Evolutionary conservation across 2,888 invertebrate species (phyloP), one percentile per base, ranked within the genome.

Genomic region (Phyllotreta cruciferae): DNA sequence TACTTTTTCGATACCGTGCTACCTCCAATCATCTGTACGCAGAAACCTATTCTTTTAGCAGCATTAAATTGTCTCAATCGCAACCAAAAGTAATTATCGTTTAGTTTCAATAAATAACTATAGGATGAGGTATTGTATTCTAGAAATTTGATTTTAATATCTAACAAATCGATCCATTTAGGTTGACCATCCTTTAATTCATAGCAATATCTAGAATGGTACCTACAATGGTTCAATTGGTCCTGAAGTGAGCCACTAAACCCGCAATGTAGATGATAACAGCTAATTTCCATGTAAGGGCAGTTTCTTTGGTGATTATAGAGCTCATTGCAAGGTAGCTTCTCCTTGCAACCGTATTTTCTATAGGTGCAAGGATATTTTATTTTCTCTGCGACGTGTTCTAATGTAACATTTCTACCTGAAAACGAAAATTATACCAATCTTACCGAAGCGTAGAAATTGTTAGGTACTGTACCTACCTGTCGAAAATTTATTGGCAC

Each of bases 21-120:
- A 6, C 14, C 14, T 36, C 36, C 56, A 36, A 56, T 4, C 44
- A 56, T 44, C 36, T 56, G 44, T 1, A 56, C 44, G 13, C 13
- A 5, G 3, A 44, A 36, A 11, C 9, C 35, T 24, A 56, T 24
- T 9, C 45, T 35, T 2, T 44, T 6, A n/a, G 11, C 35, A 8
- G n/a, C 9, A 44, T 13, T 24, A 24, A 24, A 24, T 24, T 4
- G 5, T 44, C 45, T 56, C 11, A 3, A 9, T 44, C 42, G 8
- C 6, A 44, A 36, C 56, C 56, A 56, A 36, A 56, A 56, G n/a
- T 44, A 56, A 11, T 55, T 41, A n/a, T 42, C 34, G 34, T 42
- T 10, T 6, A 7, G 10, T 13, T 55, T 24, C 1, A 55, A 1
- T n/a, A 54, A 14, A 8, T 1, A 11, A 37, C 38, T 52, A 3